A percentile compares a stretch with the other conserved stretches of the same genome.
phyloP scores from a whole-genome alignment of 2,888 invertebrate genomes.

The Lasiommata megera region DNA sequence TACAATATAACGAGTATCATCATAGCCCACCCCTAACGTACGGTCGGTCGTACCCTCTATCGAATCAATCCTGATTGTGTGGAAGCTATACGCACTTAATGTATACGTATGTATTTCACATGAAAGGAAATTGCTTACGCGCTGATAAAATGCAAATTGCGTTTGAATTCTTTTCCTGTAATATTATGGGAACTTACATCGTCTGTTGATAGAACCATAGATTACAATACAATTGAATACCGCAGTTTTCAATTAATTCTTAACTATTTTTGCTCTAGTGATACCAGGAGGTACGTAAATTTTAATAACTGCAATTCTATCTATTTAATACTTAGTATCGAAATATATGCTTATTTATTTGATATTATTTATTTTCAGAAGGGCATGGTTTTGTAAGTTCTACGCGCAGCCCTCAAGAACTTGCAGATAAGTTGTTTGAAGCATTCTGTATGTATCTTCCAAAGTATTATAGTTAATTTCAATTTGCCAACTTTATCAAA shows the following conservation, averaged over 20 bases:
- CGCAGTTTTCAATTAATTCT: neutral
- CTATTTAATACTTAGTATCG: too few relatives aligned
- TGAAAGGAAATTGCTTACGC: slow-evolving; percentile 1
- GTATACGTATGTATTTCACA: neutral
- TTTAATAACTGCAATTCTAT: neutral
- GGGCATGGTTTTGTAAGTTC: slow-evolving; percentile 60
- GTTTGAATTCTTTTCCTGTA: slow-evolving; percentile 3
- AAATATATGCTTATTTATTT: too few relatives aligned
- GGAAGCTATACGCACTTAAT: neutral
- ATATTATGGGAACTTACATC: neutral
- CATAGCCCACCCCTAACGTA: neutral
- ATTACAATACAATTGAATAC: neutral
- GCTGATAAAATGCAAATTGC: slow-evolving; percentile 1
- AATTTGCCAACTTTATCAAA: neutral
- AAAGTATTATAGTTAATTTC: too few relatives aligned
- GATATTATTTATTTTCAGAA: slow-evolving; percentile 32
- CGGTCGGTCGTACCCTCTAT: neutral
- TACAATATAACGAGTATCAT: neutral
- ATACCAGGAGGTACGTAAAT: slow-evolving; percentile 42
- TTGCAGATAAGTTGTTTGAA: slow-evolving; percentile 57
- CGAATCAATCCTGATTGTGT: neutral
- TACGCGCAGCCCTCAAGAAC: slow-evolving; percentile 42
- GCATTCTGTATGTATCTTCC: slow-evolving; percentile 52
- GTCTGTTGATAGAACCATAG: neutral
- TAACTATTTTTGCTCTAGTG: slow-evolving; percentile 39